Evolutionary conservation across 2,888 invertebrate genomes (phyloP).

Genomic region (Orthonychiurus folsomi): DNA sequence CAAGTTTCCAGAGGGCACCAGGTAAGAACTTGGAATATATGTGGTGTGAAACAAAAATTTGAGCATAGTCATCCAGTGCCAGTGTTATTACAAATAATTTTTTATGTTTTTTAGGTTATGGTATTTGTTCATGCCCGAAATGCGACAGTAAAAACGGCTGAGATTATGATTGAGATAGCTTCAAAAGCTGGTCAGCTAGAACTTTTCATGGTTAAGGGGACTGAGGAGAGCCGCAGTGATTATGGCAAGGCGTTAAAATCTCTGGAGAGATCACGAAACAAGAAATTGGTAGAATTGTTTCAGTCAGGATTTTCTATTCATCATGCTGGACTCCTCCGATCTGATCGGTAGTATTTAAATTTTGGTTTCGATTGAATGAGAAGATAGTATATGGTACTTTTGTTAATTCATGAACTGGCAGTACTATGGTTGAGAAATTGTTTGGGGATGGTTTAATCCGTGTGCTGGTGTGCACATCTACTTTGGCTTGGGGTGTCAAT

Average conservation of each 20-base stretch:
- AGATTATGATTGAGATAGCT: conserved; percentile 70
- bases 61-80: neutral
- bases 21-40: too few relatives aligned
- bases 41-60: conserved; percentile 8
- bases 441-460: conserved; percentile 80
- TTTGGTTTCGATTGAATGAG: too few relatives aligned
- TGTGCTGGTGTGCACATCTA: conserved; percentile 89
- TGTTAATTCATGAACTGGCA: too few relatives aligned
- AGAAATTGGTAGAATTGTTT: conserved; percentile 72
- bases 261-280: conserved; percentile 66
- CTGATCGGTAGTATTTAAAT: conserved; percentile 61
- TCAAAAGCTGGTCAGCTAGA: conserved; percentile 62
- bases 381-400: neutral
- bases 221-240: conserved; percentile 45
- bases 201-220: conserved; percentile 58
- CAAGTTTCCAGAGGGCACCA: conserved; percentile 86
- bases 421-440: conserved; percentile 76
- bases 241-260: conserved; percentile 61
- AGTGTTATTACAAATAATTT: neutral
- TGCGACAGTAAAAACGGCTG: conserved; percentile 84
- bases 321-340: conserved; percentile 88
- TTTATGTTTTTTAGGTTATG: conserved; percentile 21
- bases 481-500: conserved; percentile 82
- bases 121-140: conserved; percentile 76
- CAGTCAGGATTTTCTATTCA: conserved; percentile 84